Evolutionary conservation across 2,888 invertebrate species (phyloP).

Genomic region (Calameuta pallipes): DNA sequence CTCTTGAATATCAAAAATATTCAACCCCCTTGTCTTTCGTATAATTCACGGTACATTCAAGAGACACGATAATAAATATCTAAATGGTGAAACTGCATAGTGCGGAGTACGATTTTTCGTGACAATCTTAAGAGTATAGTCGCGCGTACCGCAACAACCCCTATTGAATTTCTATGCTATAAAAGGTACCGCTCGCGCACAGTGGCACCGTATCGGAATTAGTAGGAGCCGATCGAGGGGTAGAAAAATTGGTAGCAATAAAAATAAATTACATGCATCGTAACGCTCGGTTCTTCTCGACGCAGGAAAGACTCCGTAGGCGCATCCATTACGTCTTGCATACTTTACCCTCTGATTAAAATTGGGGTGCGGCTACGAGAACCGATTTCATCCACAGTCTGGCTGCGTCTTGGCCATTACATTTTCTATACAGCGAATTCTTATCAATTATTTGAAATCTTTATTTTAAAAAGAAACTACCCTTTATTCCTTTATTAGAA

Average conservation of each 20-base stretch:
- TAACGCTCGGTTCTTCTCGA: conserved; percentile 58
- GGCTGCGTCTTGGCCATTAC: not conserved
- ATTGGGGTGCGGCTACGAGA: conserved; percentile 60
- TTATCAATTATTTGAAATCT: not conserved
- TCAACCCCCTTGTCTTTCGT: not conserved
- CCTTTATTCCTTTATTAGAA: not conserved
- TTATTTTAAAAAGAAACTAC: not conserved
- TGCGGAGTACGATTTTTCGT: not conserved
- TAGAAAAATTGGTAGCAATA: conserved; percentile 66
- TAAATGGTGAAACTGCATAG: not conserved
- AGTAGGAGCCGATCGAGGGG: conserved; percentile 63
- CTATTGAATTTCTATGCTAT: not conserved
- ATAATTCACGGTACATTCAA: not conserved
- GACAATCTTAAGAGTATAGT: not conserved
- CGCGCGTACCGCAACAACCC: not conserved
- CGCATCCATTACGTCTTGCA: conserved; percentile 62
- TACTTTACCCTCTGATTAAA: conserved; percentile 65
- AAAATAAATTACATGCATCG: conserved; percentile 67
- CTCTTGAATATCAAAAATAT: not conserved
- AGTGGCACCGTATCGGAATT: conserved; percentile 49
- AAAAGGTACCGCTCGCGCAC: not conserved
- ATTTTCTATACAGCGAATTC: not conserved
- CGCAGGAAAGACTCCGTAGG: conserved; percentile 44
- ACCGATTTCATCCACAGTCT: conserved; percentile 11
- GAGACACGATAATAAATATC: not conserved